These are phyloP conservation scores for Momotus momota DNA, from an alignment of 2,797 vertebrate genomes.

Conservation along the genomic window DNA sequence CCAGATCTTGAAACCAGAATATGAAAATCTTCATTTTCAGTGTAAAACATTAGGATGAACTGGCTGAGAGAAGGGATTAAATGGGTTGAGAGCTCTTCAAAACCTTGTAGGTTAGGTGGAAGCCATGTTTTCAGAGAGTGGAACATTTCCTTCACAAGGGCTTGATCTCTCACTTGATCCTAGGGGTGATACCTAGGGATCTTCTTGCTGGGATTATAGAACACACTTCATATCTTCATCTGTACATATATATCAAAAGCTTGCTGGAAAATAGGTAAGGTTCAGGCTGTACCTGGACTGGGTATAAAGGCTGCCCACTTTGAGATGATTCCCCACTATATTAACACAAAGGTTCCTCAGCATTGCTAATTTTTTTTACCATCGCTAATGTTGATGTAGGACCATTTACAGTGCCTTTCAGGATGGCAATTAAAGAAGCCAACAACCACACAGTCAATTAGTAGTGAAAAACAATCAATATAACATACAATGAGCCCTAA, in stretches of 20 bases:
- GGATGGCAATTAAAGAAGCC: conserved; percentile 58
- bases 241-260: neutral
- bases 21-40: neutral
- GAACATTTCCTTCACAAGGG: neutral
- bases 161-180: neutral
- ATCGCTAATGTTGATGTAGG: conserved; percentile 30
- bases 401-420: conserved; percentile 58
- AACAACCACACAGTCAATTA: conserved; percentile 58
- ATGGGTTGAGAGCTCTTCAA: neutral
- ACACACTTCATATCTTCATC: neutral
- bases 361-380: neutral
- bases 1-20: neutral
- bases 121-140: neutral
- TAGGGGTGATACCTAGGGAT: neutral
- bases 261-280: neutral
- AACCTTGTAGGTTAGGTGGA: neutral
- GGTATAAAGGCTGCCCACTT: neutral
- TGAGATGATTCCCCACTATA: neutral
- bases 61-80: neutral
- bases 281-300: neutral
- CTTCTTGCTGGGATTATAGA: neutral
- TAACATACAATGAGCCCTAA: conserved; percentile 58
- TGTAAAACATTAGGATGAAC: neutral
- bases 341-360: neutral
- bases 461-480: conserved; percentile 65